Base-by-base conservation (phyloP, 1,140 invertebrate species). In the Acromyrmex heyeri region DNA sequence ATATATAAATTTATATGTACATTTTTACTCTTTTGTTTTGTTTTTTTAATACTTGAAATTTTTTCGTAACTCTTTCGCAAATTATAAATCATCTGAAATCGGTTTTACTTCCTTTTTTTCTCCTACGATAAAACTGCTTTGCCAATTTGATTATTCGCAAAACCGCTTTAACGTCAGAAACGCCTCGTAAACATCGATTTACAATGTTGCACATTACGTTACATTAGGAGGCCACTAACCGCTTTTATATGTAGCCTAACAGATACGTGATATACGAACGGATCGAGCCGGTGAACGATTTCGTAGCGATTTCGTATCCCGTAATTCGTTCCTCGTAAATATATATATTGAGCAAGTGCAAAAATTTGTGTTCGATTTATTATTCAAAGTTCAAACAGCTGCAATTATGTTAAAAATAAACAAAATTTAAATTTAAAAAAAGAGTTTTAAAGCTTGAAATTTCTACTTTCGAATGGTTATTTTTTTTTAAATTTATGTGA, bases 201-300 rank as follows among this genome's bases (percentile, higher is more conserved):
- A 70, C 21, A 57, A 82, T 65, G 55, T 77, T 77, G 44, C 30
- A 86, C 34, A 57, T 62, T 79, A 61, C 38, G 18, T 89, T 87
- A 89, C 27, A 50, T 88, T 62, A 83, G 55, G 24, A 18, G 55
- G 62, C 18, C 21, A 81, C 64, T 81, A 70, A 16, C 34, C 50
- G 16, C 30, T 24, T 57, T 27, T 38, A 72, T 88, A 77, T 27
- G 76, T 50, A 55, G 21, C 18, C 59, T 70, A 77, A 61, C 30
- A 61, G 55, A 89, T 38, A 88, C 75, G 59, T 75, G 77, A 61
- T 87, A 82, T 50, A 81, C 64, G 64, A 70, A 38, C 18, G 30
- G 48, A 65, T 77, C 82, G 82, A 85, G 30, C 27, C 8, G 21
- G 24, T 48, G 18, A 44, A 77, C 73, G 48, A 77, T 85, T 57